Evolutionary conservation across 2,888 invertebrate genomes (phyloP).

Genomic region (Spilosoma lubricipeda): DNA sequence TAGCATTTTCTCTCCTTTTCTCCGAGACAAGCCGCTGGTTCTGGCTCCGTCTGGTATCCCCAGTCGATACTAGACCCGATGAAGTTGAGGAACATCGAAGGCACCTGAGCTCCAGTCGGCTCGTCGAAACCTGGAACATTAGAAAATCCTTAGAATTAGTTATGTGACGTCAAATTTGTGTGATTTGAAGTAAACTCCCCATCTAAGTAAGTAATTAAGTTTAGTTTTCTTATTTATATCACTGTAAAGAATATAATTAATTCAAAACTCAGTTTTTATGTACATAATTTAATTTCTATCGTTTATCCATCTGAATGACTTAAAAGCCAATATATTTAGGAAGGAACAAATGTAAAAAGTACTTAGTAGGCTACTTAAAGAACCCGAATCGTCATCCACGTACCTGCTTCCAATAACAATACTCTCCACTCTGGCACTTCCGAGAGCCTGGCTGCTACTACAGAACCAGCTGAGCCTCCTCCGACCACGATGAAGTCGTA

Average conservation of each 20-base stretch:
- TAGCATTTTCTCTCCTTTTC: conserved; percentile 90
- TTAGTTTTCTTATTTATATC: too few species aligned
- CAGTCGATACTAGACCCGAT: conserved; percentile 95
- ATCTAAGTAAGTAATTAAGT: too few species aligned
- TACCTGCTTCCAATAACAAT: conserved; percentile 90
- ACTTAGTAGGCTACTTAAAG: neutral
- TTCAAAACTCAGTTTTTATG: too few species aligned
- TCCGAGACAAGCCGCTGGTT: conserved; percentile 91
- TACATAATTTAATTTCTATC: too few species aligned
- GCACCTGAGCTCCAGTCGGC: conserved; percentile 95
- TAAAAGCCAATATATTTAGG: neutral
- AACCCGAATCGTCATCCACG: conserved; percentile 2
- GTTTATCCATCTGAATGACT: too few species aligned
- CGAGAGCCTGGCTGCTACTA: conserved; percentile 90
- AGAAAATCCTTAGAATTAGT: neutral
- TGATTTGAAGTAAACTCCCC: neutral
- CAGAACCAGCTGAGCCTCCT: conserved; percentile 90
- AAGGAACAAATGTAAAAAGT: neutral
- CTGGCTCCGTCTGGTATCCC: conserved; percentile 94
- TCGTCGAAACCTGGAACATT: conserved; percentile 90
- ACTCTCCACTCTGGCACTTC: conserved; percentile 91
- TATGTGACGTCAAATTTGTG: neutral
- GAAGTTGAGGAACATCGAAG: conserved; percentile 95
- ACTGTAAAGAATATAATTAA: too few species aligned
- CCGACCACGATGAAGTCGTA: conserved; percentile 93